phyloP scores from a whole-genome alignment of 2,888 invertebrate genomes.

The Mechanitis messenoides region DNA sequence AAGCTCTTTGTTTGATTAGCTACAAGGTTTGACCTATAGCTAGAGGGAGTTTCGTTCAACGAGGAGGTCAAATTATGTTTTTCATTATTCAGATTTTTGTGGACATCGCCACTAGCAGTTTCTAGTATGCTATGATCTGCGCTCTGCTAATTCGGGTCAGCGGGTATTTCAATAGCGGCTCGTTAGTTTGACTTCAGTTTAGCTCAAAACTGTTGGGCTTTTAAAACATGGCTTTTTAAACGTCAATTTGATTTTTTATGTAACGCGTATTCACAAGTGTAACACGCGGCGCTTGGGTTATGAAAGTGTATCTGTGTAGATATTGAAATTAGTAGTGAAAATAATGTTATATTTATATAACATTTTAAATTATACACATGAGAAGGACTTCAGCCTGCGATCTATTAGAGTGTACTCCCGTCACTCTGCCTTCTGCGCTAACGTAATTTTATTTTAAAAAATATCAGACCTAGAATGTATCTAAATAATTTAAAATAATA shows the following conservation, averaged over 20 bases:
- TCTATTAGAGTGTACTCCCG: too few relatives aligned
- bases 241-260: slow-evolving; percentile 4
- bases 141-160: slow-evolving; percentile 25
- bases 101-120: background rate
- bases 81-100: background rate
- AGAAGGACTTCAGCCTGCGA: too few relatives aligned
- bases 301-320: background rate
- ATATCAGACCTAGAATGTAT: too few relatives aligned
- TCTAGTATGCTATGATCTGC: slow-evolving; percentile 14
- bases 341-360: too few relatives aligned
- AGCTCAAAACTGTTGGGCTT: slow-evolving; percentile 13
- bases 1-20: background rate
- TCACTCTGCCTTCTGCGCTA: too few relatives aligned
- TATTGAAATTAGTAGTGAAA: too few relatives aligned
- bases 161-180: slow-evolving; percentile 26
- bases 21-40: background rate
- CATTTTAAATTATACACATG: too few relatives aligned
- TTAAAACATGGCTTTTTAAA: slow-evolving; percentile 2
- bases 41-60: background rate
- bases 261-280: slow-evolving; percentile 1
- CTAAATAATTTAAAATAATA: too few relatives aligned
- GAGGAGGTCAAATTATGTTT: background rate
- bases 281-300: background rate
- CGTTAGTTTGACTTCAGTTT: slow-evolving; percentile 26
- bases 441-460: too few relatives aligned